phyloP scores from a whole-genome alignment of 2,797 vertebrate genomes.

The Nannoperca obscura region DNA sequence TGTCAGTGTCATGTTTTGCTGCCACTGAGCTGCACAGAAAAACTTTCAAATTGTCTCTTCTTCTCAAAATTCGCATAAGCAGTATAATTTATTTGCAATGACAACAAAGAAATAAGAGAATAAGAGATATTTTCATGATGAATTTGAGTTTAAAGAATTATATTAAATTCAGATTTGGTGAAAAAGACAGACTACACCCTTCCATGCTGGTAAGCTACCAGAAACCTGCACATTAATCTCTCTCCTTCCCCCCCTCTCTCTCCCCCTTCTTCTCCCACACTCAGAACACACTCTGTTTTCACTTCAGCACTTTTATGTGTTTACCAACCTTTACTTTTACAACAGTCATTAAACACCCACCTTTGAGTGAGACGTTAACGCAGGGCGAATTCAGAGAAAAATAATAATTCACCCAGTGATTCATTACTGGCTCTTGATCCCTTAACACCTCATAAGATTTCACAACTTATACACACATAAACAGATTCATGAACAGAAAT shows the following conservation, averaged over 20 bases:
- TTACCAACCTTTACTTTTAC: slow-evolving; percentile 63
- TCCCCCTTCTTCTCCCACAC: slow-evolving; percentile 13
- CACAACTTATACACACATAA: slow-evolving; percentile 20
- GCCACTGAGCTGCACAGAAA: not conserved
- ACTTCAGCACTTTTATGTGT: slow-evolving; percentile 51
- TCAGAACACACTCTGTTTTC: slow-evolving; percentile 32
- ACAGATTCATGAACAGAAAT: slow-evolving; percentile 21
- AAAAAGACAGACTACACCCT: not conserved
- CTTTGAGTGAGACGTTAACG: slow-evolving; percentile 39
- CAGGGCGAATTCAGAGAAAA: slow-evolving; percentile 10
- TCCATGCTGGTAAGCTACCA: not conserved
- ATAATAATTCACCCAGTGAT: slow-evolving; percentile 46
- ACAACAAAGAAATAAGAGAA: too few relatives aligned
- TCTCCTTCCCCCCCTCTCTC: not conserved
- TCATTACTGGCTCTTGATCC: slow-evolving; percentile 48
- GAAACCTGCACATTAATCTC: slow-evolving; percentile 4
- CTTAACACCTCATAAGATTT: slow-evolving; percentile 37
- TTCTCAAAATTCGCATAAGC: not conserved
- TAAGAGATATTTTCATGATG: not conserved
- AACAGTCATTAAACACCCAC: slow-evolving; percentile 55
- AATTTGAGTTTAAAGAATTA: not conserved
- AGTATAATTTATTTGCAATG: not conserved
- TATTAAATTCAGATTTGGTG: not conserved
- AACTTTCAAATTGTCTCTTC: too few relatives aligned
- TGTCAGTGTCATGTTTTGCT: not conserved